Evolutionary conservation across 2,113 vertebrate species (phyloP).

Genomic region (Pantherophis guttatus): DNA sequence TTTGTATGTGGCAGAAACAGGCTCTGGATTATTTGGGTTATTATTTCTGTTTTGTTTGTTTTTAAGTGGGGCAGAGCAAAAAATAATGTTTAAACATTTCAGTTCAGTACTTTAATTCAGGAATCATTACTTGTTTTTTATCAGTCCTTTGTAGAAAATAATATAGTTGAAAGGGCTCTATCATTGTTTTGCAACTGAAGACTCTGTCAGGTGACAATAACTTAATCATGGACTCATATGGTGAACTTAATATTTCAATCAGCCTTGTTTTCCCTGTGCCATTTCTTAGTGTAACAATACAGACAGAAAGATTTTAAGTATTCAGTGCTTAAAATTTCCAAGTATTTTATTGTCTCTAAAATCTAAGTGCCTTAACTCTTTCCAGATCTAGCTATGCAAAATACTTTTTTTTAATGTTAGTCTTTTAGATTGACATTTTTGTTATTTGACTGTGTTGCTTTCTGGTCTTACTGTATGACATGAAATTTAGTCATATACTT

Average conservation of each 20-base stretch:
- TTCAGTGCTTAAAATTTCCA: slow-evolving; percentile 63
- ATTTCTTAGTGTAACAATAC: slow-evolving; percentile 67
- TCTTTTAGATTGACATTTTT: slow-evolving; percentile 65
- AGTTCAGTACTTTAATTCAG: slow-evolving; percentile 24
- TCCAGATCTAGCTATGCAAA: slow-evolving; percentile 98
- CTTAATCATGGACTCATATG: slow-evolving; percentile 32
- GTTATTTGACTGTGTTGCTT: slow-evolving; percentile 69
- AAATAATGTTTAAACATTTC: slow-evolving; percentile 24
- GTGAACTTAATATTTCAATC: slow-evolving; percentile 50
- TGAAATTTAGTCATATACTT: slow-evolving; percentile 64
- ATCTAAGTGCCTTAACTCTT: slow-evolving; percentile 93
- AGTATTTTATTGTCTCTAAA: slow-evolving; percentile 69
- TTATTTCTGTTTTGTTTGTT: slow-evolving; percentile 19
- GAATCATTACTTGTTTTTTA: slow-evolving; percentile 29
- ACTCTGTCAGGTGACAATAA: slow-evolving; percentile 48
- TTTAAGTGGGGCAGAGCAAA: neutral
- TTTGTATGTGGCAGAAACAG: slow-evolving; percentile 46
- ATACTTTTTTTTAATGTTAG: slow-evolving; percentile 74
- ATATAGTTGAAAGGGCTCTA: slow-evolving; percentile 58
- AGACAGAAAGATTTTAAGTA: slow-evolving; percentile 67
- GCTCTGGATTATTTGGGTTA: slow-evolving; percentile 21
- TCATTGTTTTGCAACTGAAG: slow-evolving; percentile 48
- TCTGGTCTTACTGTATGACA: slow-evolving; percentile 69
- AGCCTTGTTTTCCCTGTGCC: slow-evolving; percentile 50
- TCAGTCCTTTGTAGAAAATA: slow-evolving; percentile 16